Conservation (phyloP, 2,113 vertebrate genomes). For the Podarcis muralis region DNA sequence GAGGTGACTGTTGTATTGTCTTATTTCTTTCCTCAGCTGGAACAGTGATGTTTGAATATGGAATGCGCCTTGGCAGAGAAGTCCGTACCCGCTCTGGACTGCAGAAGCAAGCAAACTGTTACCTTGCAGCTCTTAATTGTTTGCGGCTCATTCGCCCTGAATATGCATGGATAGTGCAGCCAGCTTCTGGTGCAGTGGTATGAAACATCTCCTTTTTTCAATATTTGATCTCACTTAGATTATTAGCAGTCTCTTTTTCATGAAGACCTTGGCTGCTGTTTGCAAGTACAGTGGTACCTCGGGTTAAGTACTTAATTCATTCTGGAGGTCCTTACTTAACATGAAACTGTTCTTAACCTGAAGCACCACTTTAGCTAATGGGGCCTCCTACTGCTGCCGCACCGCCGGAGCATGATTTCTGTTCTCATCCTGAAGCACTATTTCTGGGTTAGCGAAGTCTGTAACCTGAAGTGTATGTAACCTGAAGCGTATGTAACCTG, state of each 20-base stretch:
- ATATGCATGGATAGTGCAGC: slow-evolving; percentile 97
- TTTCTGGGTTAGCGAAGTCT: too few relatives aligned
- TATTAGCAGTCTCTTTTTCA: background rate
- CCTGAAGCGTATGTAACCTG: too few relatives aligned
- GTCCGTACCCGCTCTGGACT: slow-evolving; percentile 87
- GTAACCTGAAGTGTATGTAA: too few relatives aligned
- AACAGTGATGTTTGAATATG: slow-evolving; percentile 96
- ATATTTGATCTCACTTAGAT: background rate
- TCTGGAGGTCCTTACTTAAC: too few relatives aligned
- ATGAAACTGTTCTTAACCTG: too few relatives aligned
- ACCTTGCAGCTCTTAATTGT: slow-evolving; percentile 91
- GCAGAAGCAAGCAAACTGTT: slow-evolving; percentile 94
- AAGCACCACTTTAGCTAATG: too few relatives aligned
- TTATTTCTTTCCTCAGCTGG: slow-evolving; percentile 76
- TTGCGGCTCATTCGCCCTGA: slow-evolving; percentile 89
- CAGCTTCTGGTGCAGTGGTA: slow-evolving; percentile 84
- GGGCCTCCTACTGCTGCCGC: too few relatives aligned
- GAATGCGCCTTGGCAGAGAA: slow-evolving; percentile 91
- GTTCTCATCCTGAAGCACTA: too few relatives aligned
- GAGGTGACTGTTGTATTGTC: background rate
- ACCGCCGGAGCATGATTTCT: too few relatives aligned
- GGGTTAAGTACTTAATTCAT: too few relatives aligned
- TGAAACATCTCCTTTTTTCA: background rate
- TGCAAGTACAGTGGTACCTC: background rate
- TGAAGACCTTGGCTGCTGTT: background rate